A percentile compares a stretch with the other conserved stretches of the same genome.
Evolutionary conservation across 2,113 vertebrate genomes (phyloP).

Genomic region (Gopherus flavomarginatus): DNA sequence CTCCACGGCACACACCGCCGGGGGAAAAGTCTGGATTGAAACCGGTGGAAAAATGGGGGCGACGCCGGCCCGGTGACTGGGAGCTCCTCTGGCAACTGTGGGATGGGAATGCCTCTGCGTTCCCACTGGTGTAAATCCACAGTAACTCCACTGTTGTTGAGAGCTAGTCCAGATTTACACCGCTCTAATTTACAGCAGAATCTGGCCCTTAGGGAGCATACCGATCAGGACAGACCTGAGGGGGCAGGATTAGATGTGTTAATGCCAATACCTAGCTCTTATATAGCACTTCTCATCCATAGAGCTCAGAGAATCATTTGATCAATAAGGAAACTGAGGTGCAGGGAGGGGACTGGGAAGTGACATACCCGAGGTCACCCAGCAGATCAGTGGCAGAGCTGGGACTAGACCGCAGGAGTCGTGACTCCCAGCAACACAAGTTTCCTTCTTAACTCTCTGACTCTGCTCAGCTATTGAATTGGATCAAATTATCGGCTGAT

Average conservation of each 20-base stretch:
- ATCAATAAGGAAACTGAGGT: background rate
- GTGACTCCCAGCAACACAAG: background rate
- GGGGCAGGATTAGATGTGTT: background rate
- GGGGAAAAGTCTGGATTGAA: background rate
- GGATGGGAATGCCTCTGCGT: background rate
- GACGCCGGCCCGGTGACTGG: rapidly evolving
- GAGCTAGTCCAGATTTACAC: background rate
- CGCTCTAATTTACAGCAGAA: background rate
- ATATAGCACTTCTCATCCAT: background rate
- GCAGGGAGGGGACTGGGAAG: background rate
- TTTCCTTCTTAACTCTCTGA: background rate
- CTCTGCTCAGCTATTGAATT: background rate
- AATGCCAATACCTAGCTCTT: background rate
- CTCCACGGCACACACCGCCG: too few species aligned
- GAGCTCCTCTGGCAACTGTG: background rate
- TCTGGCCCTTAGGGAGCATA: background rate
- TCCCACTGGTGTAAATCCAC: too few species aligned
- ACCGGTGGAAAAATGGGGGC: background rate
- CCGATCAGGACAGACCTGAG: background rate
- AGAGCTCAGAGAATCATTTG: background rate
- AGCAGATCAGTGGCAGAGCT: background rate
- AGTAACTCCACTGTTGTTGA: too few species aligned
- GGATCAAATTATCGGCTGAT: too few species aligned
- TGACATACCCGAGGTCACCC: background rate
- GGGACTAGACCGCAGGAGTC: background rate